These are phyloP conservation scores for Acanthornis magna DNA, from an alignment of 2,797 vertebrate genomes.

Conservation along the genomic window DNA sequence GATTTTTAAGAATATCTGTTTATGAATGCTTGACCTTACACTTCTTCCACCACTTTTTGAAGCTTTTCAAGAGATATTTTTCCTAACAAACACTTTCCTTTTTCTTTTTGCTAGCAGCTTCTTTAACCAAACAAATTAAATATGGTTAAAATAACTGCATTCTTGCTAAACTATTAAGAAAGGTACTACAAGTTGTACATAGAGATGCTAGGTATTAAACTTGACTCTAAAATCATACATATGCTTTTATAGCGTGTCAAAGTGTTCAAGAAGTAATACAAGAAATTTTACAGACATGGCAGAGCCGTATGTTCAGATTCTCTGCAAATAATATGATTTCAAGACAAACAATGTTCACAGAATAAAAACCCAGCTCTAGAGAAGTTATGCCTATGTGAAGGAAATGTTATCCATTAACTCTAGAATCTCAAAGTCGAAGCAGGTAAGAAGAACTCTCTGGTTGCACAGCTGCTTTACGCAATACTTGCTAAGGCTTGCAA, in stretches of 20 bases:
- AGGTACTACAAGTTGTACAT: neutral
- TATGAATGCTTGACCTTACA: neutral
- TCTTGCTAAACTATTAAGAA: neutral
- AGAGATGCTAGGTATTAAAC: neutral
- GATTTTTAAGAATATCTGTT: neutral
- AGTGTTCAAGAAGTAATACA: neutral
- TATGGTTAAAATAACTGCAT: neutral
- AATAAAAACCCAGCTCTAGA: neutral
- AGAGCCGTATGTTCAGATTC: neutral
- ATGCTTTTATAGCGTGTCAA: neutral
- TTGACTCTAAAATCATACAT: neutral
- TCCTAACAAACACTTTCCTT: neutral
- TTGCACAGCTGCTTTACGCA: neutral
- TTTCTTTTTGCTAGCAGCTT: neutral
- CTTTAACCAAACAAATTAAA: neutral
- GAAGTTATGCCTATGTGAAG: neutral
- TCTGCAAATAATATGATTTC: neutral
- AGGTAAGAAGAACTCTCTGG: neutral
- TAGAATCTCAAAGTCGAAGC: neutral
- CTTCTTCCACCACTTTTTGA: neutral
- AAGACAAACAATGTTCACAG: neutral
- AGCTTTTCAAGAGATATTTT: neutral
- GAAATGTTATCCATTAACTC: neutral
- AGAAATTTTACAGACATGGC: neutral
- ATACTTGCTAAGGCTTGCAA: conserved; percentile 15